These are phyloP conservation scores for Panulirus ornatus DNA, from an alignment of 1,140 invertebrate species.

Conservation along the genomic window DNA sequence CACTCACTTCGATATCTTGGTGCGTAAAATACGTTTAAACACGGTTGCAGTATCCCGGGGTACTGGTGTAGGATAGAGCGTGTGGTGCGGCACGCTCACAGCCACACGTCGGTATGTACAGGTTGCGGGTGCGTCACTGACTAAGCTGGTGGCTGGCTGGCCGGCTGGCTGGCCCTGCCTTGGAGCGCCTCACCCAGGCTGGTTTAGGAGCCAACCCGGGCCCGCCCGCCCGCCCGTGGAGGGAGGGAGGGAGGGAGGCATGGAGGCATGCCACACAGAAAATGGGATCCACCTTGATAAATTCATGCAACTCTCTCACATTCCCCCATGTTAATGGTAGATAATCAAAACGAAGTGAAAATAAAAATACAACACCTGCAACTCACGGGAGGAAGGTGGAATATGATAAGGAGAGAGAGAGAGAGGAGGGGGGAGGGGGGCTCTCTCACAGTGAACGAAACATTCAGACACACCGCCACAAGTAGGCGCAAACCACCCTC, in stretches of 20 bases:
- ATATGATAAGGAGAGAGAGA: neutral
- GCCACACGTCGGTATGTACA: constrained; percentile 34
- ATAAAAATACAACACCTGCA: neutral
- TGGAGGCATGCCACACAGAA: neutral
- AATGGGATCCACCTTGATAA: neutral
- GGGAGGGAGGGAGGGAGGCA: neutral
- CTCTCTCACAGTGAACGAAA: neutral
- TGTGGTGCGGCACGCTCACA: neutral
- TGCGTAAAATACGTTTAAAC: neutral
- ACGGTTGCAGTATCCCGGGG: constrained; percentile 11
- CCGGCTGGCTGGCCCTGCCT: constrained; percentile 3
- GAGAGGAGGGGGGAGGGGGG: too few relatives aligned
- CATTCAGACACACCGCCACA: neutral
- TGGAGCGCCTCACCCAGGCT: constrained; percentile 16
- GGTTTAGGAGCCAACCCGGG: constrained; percentile 44
- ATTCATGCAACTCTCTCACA: neutral
- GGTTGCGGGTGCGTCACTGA: constrained; percentile 63
- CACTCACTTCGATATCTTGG: neutral
- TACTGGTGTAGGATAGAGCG: neutral
- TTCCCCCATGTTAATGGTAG: too few relatives aligned
- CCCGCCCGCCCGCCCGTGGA: constrained; percentile 7
- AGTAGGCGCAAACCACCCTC: neutral
- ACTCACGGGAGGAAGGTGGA: neutral
- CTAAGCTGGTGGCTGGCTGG: constrained; percentile 18
- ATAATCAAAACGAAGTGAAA: neutral